phyloP scores from a whole-genome alignment of 2,888 invertebrate genomes.

The Eupeodes latifasciatus region DNA sequence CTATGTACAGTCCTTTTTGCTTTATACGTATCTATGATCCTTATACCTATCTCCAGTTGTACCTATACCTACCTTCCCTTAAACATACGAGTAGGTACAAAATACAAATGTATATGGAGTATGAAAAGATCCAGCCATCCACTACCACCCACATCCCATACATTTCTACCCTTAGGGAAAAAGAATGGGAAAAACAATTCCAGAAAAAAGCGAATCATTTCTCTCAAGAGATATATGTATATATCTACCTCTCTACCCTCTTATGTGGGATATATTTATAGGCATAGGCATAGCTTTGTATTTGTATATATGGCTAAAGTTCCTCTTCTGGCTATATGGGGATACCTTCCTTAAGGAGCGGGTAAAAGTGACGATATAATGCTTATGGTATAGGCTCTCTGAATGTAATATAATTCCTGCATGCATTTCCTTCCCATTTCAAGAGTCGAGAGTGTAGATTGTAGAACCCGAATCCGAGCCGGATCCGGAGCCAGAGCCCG shows the following conservation, averaged over 20 bases:
- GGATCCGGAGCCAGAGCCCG: too few relatives aligned
- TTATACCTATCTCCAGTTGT: too few relatives aligned
- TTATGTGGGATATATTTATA: slow-evolving; percentile 57
- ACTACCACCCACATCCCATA: neutral
- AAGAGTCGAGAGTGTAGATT: neutral
- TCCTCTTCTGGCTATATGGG: slow-evolving; percentile 53
- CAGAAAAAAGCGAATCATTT: slow-evolving; percentile 76
- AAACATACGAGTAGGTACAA: too few relatives aligned
- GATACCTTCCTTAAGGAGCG: slow-evolving; percentile 38
- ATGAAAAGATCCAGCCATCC: slow-evolving; percentile 38
- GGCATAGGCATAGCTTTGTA: slow-evolving; percentile 3
- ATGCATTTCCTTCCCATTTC: slow-evolving; percentile 64
- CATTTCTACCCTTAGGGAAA: slow-evolving; percentile 32
- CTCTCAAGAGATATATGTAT: slow-evolving; percentile 73
- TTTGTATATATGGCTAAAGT: neutral
- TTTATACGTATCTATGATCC: neutral
- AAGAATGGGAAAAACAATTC: slow-evolving; percentile 71
- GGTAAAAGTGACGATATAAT: slow-evolving; percentile 65
- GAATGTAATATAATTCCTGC: slow-evolving; percentile 75
- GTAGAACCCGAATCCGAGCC: too few relatives aligned
- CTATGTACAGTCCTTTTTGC: slow-evolving; percentile 44
- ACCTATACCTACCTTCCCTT: too few relatives aligned
- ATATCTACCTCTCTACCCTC: neutral
- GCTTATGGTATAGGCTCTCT: slow-evolving; percentile 74
- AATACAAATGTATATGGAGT: neutral